These are phyloP conservation scores for Linurgus olivaceus DNA, from an alignment of 2,797 vertebrate genomes.

Conservation along the genomic window DNA sequence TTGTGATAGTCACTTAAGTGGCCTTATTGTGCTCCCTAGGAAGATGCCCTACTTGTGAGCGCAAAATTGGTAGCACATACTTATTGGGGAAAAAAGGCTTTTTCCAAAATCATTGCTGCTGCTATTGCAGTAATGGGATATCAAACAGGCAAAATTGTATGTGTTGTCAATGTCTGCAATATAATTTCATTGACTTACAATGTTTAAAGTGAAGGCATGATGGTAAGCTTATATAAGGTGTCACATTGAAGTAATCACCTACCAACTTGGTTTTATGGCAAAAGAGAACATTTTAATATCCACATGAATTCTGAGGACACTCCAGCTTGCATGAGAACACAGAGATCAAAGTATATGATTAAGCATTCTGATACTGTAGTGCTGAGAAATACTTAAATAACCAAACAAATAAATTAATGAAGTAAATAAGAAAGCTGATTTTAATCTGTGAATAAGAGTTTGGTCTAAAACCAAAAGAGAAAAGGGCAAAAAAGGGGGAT, in stretches of 20 bases:
- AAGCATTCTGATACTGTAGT: not conserved
- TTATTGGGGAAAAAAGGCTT: not conserved
- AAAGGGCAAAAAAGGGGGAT: not conserved
- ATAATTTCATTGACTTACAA: conserved; percentile 73
- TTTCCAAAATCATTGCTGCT: conserved; percentile 27
- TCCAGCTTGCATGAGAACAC: not conserved
- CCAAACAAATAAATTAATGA: not conserved
- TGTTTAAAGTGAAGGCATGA: conserved; percentile 67
- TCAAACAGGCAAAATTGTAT: conserved; percentile 73
- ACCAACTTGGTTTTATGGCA: conserved; percentile 50
- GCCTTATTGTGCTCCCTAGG: conserved; percentile 13
- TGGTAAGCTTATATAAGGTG: conserved; percentile 64
- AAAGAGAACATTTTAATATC: conserved; percentile 50
- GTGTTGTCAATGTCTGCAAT: conserved; percentile 69
- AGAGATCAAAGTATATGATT: conserved; percentile 17
- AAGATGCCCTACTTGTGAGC: conserved; percentile 6
- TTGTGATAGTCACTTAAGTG: conserved; percentile 23
- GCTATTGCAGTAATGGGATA: conserved; percentile 61
- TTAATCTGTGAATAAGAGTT: not conserved
- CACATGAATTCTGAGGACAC: not conserved
- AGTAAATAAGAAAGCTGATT: not conserved
- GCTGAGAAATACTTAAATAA: not conserved
- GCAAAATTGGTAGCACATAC: not conserved
- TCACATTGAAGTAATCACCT: conserved; percentile 65
- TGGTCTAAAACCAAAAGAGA: not conserved